Conservation (phyloP, 2,888 invertebrate species). For the Carabus problematicus region DNA sequence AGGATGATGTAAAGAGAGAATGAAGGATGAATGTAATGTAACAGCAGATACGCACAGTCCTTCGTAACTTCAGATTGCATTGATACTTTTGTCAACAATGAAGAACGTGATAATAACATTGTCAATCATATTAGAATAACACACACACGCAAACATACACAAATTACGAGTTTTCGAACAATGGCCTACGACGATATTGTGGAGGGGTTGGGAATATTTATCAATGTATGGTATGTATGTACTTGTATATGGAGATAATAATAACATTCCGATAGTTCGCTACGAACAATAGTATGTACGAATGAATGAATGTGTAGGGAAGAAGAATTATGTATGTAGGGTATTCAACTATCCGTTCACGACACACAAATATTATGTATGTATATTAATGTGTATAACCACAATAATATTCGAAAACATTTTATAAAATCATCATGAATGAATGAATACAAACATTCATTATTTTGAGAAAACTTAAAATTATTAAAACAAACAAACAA, state of each 20-base stretch:
- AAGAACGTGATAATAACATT: slow-evolving; percentile 8
- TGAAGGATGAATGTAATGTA: slow-evolving; percentile 10
- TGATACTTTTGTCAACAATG: slow-evolving; percentile 7
- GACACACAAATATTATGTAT: slow-evolving; percentile 33
- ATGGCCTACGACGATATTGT: slow-evolving; percentile 25
- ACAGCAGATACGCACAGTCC: slow-evolving; percentile 4
- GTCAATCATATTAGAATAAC: slow-evolving; percentile 14
- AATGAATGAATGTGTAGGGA: slow-evolving; percentile 17
- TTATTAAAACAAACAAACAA: slow-evolving; percentile 14
- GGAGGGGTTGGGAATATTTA: too few species aligned
- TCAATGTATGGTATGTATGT: too few species aligned
- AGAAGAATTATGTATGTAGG: slow-evolving; percentile 11
- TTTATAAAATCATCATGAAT: not conserved
- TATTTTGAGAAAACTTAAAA: slow-evolving; percentile 14
- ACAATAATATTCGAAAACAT: slow-evolving; percentile 32
- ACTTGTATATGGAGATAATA: slow-evolving; percentile 5
- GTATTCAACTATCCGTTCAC: slow-evolving; percentile 39
- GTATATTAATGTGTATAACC: slow-evolving; percentile 41
- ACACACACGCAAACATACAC: slow-evolving; percentile 9
- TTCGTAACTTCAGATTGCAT: too few species aligned
- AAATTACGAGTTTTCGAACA: slow-evolving; percentile 24
- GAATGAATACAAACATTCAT: slow-evolving; percentile 31
- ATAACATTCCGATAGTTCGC: slow-evolving; percentile 24
- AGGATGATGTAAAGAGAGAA: not conserved
- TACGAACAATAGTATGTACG: slow-evolving; percentile 31